Conservation (phyloP, 2,888 invertebrate genomes). For the Baronia brevicornis region DNA sequence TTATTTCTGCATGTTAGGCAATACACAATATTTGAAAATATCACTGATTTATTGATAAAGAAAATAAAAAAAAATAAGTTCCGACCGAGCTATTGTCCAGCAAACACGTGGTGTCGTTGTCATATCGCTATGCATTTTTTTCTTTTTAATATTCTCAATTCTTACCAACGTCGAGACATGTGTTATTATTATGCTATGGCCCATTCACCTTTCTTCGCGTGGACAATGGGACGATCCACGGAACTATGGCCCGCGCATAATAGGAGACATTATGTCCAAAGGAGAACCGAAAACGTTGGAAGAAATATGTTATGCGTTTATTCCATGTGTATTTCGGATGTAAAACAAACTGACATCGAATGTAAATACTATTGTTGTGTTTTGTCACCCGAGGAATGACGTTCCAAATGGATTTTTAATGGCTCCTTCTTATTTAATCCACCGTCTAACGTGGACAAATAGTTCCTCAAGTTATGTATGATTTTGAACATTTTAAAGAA, state of each 20-base stretch:
- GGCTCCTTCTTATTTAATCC: slow-evolving; percentile 51
- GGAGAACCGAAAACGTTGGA: slow-evolving; percentile 54
- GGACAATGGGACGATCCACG: slow-evolving; percentile 53
- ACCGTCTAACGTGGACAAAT: slow-evolving; percentile 30
- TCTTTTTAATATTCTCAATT: slow-evolving; percentile 47
- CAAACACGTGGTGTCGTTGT: slow-evolving; percentile 65
- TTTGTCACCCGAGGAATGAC: slow-evolving; percentile 65
- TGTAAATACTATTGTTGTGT: slow-evolving; percentile 72
- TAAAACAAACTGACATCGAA: slow-evolving; percentile 75
- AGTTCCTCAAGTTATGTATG: slow-evolving; percentile 28
- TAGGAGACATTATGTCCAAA: slow-evolving; percentile 61
- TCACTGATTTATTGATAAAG: slow-evolving; percentile 23
- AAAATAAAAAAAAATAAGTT: slow-evolving; percentile 35
- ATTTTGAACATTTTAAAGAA: too few relatives aligned
- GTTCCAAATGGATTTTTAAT: slow-evolving; percentile 66
- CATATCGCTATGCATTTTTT: slow-evolving; percentile 52
- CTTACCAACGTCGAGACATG: slow-evolving; percentile 53
- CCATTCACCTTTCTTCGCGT: slow-evolving; percentile 65
- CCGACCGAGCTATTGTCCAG: slow-evolving; percentile 49
- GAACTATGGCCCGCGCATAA: slow-evolving; percentile 61
- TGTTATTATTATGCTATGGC: slow-evolving; percentile 64
- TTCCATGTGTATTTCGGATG: slow-evolving; percentile 69
- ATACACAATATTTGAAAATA: slow-evolving; percentile 11
- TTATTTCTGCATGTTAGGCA: slow-evolving; percentile 2
- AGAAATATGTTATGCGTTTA: slow-evolving; percentile 65